Conservation (phyloP, 1,140 invertebrate species). For the Drosophila tropicalis region DNA sequence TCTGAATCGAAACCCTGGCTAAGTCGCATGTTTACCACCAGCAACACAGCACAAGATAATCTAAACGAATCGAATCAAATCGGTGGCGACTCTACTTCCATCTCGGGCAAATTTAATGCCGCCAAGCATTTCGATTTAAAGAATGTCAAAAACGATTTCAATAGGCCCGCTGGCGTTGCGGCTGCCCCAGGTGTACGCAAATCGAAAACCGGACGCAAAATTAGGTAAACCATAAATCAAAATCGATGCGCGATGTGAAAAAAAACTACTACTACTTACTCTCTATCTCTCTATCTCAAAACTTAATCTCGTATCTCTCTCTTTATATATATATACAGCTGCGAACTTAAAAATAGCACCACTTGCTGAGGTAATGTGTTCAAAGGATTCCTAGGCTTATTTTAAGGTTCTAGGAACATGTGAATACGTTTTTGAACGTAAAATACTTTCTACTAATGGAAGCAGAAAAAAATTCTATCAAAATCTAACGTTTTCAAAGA, state of each 20-base stretch:
- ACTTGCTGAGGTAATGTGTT: too few species aligned
- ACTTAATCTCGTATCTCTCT: conserved; percentile 42
- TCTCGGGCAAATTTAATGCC: conserved; percentile 69
- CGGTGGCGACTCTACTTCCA: conserved; percentile 20
- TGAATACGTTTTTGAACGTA: too few species aligned
- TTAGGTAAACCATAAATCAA: conserved; percentile 67
- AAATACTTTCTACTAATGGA: too few species aligned
- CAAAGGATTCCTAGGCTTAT: too few species aligned
- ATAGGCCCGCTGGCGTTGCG: conserved; percentile 78
- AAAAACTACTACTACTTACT: conserved; percentile 11
- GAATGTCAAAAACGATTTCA: conserved; percentile 79
- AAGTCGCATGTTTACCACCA: conserved; percentile 74
- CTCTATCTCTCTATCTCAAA: conserved; percentile 4
- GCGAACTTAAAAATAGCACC: too few species aligned
- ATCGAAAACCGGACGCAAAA: conserved; percentile 82
- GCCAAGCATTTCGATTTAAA: conserved; percentile 82
- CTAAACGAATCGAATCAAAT: conserved; percentile 44
- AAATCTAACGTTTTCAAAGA: too few species aligned
- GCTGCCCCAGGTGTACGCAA: conserved; percentile 71
- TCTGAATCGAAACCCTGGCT: conserved; percentile 80
- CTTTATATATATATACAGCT: neutral
- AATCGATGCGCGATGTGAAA: conserved; percentile 41
- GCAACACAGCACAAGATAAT: conserved; percentile 23
- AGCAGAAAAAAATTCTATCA: too few species aligned
- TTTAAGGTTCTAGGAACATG: too few species aligned